Evolutionary conservation across 1,140 invertebrate genomes (phyloP), one percentile per base, ranked within the genome.

Genomic region (Penaeus chinensis): DNA sequence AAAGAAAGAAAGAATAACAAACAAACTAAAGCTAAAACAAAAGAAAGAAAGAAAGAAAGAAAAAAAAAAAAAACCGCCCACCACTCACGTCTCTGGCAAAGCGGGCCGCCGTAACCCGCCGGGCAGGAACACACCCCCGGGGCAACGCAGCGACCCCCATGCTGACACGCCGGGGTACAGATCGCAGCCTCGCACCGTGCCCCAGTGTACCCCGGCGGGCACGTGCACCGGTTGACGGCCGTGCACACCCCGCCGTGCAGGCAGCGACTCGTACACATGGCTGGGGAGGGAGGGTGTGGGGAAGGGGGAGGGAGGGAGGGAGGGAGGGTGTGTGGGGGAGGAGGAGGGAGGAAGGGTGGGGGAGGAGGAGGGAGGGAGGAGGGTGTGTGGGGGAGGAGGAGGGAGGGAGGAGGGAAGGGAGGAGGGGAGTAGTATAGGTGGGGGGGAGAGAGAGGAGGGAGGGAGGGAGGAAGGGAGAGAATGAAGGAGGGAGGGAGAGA

Each of bases 231-330:
- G 20, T 82, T 81, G 37, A 78, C 69, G 22, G 80, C 86, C 79
- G 86, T 87, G 80, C 86, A 87, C 80, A 82, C 80, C 11, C 86
- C 86, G 19, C 86, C 86, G 80, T 87, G 86, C n/a, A 78, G 80
- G 27, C 86, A 87, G 2, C 80, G 69, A 0, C 54, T n/a, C 69
- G 80, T 87, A 81, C 86, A 87, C 86, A 82, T 82, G n/a, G 86
- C 86, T 87, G 32, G 20, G n/a, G 60, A 27, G 13, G 22, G 47
- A 81, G 47, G 61, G 77, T n/a, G 47, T 60, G 37, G 16, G 77
- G 10, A 27, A 47, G 74, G 32, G 74, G 5, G 74, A 16, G 47
- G 24, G 74, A 5, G 27, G 47, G 27, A 8, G n/a, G 24, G 11
- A 10, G 22, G 54, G 18, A 3, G 0, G 20, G 60, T 13, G 61